Base-by-base conservation (phyloP, 2,797 vertebrate species). In the Scolopax rusticola region DNA sequence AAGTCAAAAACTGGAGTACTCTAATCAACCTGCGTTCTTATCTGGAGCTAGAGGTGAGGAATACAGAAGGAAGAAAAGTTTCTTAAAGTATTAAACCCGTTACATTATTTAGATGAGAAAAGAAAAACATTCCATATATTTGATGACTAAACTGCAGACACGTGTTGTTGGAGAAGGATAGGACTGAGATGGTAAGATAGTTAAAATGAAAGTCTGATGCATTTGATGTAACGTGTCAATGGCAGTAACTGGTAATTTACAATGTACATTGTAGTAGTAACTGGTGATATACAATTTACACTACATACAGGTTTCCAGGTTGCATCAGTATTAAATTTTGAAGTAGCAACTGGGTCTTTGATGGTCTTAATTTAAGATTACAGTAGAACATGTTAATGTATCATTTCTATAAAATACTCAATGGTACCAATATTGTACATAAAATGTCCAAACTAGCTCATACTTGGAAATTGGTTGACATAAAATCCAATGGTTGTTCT, bases 1-100 rank as follows among this genome's bases (percentile, higher is more conserved):
- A 99, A 91, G 99, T 99, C 41, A 98, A 97, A 97, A 99, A 99
- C 98, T 99, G 99, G 99, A 99, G 98, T 92, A 99, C 99, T 5
- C 98, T 99, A 57, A 99, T 99, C 94, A 99, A 99, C 96, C 97
- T 99, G 7, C 98, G 98, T 69, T 99, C 99, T 80, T 97, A 95
- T 19, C 97, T 98, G 87, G 97, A 98, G 51, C 87, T 98, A 67
- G 98, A 98, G 97, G 98, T 98, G 90, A 93, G 96, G 16, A 78
- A 50, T 57, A 64, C 16, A 11, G 48, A 43, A 36, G 40, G 56
- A 69, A 61, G 7, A 24, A 3, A 50, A 40, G 2, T 61, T 87
- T 87, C 18, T 24, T 41, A 48, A 23, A 10, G 38, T 86, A 57
- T 19, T 53, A 36, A 82, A 28, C 8, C 2, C 6, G 1, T 67